phyloP scores from a whole-genome alignment of 2,113 vertebrate genomes.

The Balaeniceps rex region DNA sequence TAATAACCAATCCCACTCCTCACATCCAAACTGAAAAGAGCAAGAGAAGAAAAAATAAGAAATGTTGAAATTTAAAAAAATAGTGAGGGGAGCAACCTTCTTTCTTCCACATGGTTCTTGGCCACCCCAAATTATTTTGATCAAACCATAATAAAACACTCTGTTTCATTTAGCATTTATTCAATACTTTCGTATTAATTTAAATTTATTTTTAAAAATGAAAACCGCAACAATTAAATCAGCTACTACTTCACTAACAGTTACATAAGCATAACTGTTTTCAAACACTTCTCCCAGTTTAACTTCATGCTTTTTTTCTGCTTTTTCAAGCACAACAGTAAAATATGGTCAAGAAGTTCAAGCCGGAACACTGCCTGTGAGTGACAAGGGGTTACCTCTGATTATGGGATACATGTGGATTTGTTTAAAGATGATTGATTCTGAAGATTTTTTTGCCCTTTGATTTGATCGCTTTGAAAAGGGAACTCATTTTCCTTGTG shows the following conservation, averaged over 20 bases:
- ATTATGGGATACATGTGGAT: neutral
- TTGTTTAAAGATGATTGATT: neutral
- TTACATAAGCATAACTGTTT: neutral
- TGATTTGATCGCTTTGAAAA: neutral
- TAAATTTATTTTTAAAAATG: neutral
- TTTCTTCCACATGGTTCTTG: neutral
- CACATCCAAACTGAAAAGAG: neutral
- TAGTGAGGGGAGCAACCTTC: accelerated
- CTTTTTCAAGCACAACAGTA: neutral
- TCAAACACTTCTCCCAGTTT: neutral
- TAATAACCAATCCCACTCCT: neutral
- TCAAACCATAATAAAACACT: neutral
- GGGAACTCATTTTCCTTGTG: neutral
- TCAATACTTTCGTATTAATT: neutral
- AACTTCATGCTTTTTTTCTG: neutral
- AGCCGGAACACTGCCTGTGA: neutral
- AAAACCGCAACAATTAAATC: neutral
- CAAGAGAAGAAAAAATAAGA: neutral
- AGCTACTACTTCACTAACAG: neutral
- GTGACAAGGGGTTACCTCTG: neutral
- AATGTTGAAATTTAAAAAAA: neutral
- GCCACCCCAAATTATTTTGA: neutral
- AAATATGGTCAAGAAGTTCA: neutral
- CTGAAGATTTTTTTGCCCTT: neutral
- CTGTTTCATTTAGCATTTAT: neutral